Conservation (phyloP, 2,113 vertebrate species). For the Piprites chloris region DNA sequence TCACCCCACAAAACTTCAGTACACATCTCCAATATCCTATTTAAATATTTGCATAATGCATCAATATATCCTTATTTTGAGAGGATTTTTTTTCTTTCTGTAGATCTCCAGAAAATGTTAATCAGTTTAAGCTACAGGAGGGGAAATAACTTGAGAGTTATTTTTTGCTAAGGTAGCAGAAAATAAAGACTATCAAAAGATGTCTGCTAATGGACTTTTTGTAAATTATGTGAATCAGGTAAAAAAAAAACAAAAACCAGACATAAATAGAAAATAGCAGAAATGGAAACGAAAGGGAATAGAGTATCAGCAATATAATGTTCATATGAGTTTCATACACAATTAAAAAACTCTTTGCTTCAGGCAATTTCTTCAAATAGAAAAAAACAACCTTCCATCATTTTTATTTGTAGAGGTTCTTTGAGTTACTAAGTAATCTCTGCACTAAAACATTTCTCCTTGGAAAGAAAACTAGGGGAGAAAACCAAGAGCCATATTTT, state of each 20-base stretch:
- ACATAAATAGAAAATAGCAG: neutral
- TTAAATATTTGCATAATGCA: neutral
- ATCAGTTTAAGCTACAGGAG: neutral
- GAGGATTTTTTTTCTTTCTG: neutral
- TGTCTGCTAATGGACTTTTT: slow-evolving; percentile 1
- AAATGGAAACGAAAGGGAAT: neutral
- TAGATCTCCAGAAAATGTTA: neutral
- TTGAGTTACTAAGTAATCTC: neutral
- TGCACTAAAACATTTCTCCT: neutral
- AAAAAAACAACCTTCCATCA: neutral
- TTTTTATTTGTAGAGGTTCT: neutral
- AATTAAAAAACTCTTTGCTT: neutral
- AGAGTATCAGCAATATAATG: neutral
- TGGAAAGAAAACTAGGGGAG: neutral
- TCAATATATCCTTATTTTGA: neutral
- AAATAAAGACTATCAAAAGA: neutral
- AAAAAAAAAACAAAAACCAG: neutral
- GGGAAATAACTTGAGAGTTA: neutral
- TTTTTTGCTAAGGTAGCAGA: neutral
- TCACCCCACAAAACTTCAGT: neutral
- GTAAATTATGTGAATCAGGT: neutral
- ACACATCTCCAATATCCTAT: neutral
- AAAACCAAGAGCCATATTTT: neutral
- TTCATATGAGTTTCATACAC: neutral
- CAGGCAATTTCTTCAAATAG: slow-evolving; percentile 26